Evolutionary conservation across 2,113 vertebrate genomes (phyloP), one percentile per base, ranked within the genome.

Genomic region (Lathamus discolor): DNA sequence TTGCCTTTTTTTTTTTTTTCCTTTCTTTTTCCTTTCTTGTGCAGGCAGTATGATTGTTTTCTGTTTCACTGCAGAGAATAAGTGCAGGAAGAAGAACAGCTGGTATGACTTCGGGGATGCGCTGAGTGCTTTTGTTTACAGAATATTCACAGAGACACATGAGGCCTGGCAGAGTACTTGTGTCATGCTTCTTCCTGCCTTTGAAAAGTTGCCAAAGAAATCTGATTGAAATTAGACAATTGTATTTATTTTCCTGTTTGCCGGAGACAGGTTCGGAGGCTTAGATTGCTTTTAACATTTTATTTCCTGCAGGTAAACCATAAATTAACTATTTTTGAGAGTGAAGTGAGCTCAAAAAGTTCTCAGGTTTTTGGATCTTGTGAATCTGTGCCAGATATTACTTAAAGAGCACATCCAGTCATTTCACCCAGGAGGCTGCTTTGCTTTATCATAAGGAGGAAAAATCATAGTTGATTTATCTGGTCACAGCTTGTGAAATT

Each of bases 171-270:
- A 97, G 78, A 93, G 83, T 63, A 61, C 66, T 95, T 1, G 0
- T 81, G 84, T 75, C 93, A 87, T 0, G 5, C 72, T 94, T 92
- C 83, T 96, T 93, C 48, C 51, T 59, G 39, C 76, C 78, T 92
- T 92, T 97, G 88, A 97, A 97, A 97, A 84, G 91, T 54, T 96
- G 77, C 82, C 89, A 95, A 85, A 95, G 63, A 92, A 88, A 83
- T 95, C 48, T 93, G 66, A 81, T 83, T 92, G 62, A 86, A 94
- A 96, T 79, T 64, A 86, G 68, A 46, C n/a, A 39, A 43, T 96
- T 93, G 24, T 74, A 61, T 75, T 64, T 96, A 59, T 93, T 80
- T 95, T 90, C 43, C 44, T 63, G 9, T 90, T 96, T 97, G 31
- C 59, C 77, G 77, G 79, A 76, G 46, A 82, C 24, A 70, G 81